These are phyloP conservation scores for Lordiphosa andalusiaca DNA, from an alignment of 2,888 invertebrate genomes.

Conservation along the genomic window DNA sequence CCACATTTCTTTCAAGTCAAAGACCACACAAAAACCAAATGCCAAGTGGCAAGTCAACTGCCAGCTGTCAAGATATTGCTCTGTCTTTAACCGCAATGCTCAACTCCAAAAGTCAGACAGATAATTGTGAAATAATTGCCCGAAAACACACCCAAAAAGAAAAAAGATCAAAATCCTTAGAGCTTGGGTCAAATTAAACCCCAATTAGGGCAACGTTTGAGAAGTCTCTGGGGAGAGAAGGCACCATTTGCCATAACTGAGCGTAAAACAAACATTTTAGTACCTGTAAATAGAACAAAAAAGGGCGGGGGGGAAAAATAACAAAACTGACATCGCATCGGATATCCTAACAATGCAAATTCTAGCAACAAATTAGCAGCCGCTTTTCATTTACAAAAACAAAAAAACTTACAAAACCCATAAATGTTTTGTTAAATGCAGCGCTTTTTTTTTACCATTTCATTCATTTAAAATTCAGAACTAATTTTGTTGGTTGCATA, in stretches of 20 bases:
- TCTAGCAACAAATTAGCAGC: conserved; percentile 44
- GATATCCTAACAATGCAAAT: conserved; percentile 26
- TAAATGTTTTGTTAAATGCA: conserved; percentile 11
- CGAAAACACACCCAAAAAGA: neutral
- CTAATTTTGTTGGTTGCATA: conserved; percentile 11
- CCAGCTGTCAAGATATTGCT: neutral
- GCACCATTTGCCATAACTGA: conserved; percentile 15
- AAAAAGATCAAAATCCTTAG: conserved; percentile 3
- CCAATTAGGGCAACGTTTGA: conserved; percentile 6
- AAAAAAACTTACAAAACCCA: conserved; percentile 26
- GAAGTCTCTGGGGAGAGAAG: neutral
- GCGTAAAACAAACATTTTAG: conserved; percentile 15
- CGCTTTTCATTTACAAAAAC: conserved; percentile 19
- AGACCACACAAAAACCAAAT: too few species aligned
- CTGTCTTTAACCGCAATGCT: conserved; percentile 1
- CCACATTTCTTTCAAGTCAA: too few species aligned
- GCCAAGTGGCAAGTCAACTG: too few species aligned
- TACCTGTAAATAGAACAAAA: neutral
- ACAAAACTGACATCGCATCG: conserved; percentile 1
- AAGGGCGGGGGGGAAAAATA: neutral
- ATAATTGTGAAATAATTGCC: conserved; percentile 20
- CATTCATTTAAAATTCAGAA: conserved; percentile 21
- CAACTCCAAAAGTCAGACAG: conserved; percentile 1
- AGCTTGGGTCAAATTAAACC: conserved; percentile 7
- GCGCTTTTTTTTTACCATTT: neutral